Percentiles rank a stretch among this genome's conserved stretches.
phyloP scores from a whole-genome alignment of 2,888 invertebrate species.

The Cerastoderma edule region DNA sequence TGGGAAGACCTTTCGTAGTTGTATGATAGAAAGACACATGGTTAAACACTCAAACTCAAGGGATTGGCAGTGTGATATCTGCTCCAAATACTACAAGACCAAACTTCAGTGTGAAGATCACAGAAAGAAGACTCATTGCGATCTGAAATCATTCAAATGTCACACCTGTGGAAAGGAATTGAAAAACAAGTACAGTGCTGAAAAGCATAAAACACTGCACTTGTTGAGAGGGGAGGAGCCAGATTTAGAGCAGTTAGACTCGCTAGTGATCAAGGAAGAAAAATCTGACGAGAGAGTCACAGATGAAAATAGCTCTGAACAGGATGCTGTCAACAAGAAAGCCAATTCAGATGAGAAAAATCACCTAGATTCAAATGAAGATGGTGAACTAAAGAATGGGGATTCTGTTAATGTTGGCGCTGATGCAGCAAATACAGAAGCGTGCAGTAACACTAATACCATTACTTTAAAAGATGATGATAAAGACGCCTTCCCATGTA shows the following conservation, averaged over 20 bases:
- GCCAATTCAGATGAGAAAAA: neutral
- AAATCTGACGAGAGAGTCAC: neutral
- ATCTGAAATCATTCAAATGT: constrained; percentile 23
- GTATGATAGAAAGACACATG: constrained; percentile 35
- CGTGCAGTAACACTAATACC: too few relatives aligned
- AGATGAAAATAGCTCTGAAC: neutral
- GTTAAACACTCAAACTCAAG: constrained; percentile 25
- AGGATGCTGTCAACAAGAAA: neutral
- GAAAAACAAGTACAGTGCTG: neutral
- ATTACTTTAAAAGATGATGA: too few relatives aligned
- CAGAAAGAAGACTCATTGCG: constrained; percentile 30
- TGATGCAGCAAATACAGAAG: too few relatives aligned
- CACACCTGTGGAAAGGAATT: constrained; percentile 21
- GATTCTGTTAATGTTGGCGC: too few relatives aligned
- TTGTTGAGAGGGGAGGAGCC: constrained; percentile 12
- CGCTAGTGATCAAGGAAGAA: neutral
- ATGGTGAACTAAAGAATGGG: neutral
- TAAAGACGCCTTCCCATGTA: constrained; percentile 29
- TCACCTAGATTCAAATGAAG: neutral
- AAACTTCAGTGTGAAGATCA: constrained; percentile 37
- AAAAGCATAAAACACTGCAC: constrained; percentile 14
- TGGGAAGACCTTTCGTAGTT: constrained; percentile 24
- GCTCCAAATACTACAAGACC: constrained; percentile 35
- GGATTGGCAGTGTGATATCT: constrained; percentile 20
- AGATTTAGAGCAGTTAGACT: neutral